Percentiles rank a stretch among this genome's conserved stretches.
These are phyloP conservation scores for Lathronympha strigana DNA, from an alignment of 2,888 invertebrate species.

Conservation along the genomic window DNA sequence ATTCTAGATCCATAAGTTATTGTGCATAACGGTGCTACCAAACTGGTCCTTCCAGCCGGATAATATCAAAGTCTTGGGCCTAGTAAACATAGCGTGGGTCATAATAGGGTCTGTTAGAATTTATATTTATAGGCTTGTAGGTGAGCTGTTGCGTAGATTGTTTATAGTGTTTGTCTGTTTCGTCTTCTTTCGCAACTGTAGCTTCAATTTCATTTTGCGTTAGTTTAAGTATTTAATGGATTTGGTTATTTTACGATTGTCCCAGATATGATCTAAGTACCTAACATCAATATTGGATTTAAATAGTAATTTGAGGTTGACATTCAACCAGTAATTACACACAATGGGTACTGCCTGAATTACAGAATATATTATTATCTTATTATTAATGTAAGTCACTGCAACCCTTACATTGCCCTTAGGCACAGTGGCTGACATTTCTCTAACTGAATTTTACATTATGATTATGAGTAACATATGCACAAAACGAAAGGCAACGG, in stretches of 20 bases:
- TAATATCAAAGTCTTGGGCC: conserved; percentile 22
- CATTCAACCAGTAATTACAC: no score
- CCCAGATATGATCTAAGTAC: background rate
- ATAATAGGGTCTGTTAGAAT: conserved; percentile 10
- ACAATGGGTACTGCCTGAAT: no score
- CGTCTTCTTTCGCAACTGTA: conserved; percentile 4
- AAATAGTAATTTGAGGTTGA: no score
- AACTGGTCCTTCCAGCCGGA: conserved; percentile 34
- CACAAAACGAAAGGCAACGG: no score
- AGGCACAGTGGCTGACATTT: no score
- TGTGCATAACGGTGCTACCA: conserved; percentile 25
- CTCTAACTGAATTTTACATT: no score
- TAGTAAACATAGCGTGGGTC: conserved; percentile 26
- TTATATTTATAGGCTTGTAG: conserved; percentile 4
- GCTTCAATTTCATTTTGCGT: background rate
- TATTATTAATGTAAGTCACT: no score
- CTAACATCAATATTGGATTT: background rate
- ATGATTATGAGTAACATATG: no score
- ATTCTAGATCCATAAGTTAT: conserved; percentile 34
- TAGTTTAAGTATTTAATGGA: background rate
- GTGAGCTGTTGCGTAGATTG: conserved; percentile 2
- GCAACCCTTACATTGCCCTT: no score
- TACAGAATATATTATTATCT: no score
- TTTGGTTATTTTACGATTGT: background rate
- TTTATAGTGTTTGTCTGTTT: conserved; percentile 6